Base-by-base conservation (phyloP, 2,888 invertebrate genomes). In the Hypena proboscidalis region DNA sequence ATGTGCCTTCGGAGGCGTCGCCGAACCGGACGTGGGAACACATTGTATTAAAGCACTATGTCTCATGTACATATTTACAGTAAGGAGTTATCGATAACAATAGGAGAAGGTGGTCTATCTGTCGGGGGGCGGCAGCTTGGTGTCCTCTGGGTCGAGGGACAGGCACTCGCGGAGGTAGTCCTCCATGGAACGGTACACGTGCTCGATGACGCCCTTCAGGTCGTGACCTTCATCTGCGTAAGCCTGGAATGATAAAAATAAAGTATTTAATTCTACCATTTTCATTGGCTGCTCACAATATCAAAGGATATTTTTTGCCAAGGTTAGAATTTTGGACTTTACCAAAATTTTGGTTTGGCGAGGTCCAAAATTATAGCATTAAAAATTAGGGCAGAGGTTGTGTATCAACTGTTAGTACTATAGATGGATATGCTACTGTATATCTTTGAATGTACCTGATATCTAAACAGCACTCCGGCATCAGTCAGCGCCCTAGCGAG, bases 201-300 rank as follows among this genome's bases (percentile, higher is more conserved):
- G 98, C 81, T 97, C 96, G 72, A 96, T 93, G 54, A 97, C 97
- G 43, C 97, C 97, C 63, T 92, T 91, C 53, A 98, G 90, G 66
- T 95, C 94, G 85, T 98, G 97, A 51, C 96, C 97, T 89, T 97
- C 97, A 82, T 98, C 97, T 34, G 97, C 97, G 82, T 98, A 98
- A 61, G 97, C 95, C 97, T 98, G 92, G 10, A 91, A 90, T 10
- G 8, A 35, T 38, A 83, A 10, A 25, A 9, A 15, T 11, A 6
- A 4, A 4, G n/a, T 25, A 17, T 15, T 3, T 2, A 9, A n/a
- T 3, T 26, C 3, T 23, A 15, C 14, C 9, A 15, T 4, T 9
- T 6, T 21, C 1, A n/a, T 13, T 21, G 9, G 9, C 7, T 25
- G 25, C 3, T 9, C 1, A n/a, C 11, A 4, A 9, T 1, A 3